These are phyloP conservation scores for Diplodus puntazzo DNA, from an alignment of 2,797 vertebrate genomes.

Conservation along the genomic window DNA sequence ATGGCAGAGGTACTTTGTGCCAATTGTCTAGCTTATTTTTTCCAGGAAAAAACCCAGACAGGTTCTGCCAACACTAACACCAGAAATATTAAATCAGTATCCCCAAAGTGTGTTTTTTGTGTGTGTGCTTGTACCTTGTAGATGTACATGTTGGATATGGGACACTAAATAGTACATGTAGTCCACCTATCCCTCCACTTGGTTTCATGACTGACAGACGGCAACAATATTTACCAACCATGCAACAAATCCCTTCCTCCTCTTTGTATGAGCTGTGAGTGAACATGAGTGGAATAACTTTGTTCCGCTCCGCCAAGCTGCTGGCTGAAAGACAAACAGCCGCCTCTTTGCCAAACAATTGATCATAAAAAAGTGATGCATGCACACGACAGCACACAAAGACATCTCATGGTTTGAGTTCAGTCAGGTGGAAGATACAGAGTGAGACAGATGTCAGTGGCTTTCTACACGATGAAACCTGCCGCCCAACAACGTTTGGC, in stretches of 20 bases:
- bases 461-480: constrained; percentile 61
- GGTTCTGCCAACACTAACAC: constrained; percentile 19
- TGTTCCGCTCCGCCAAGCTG: constrained; percentile 61
- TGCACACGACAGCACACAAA: constrained; percentile 53
- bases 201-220: constrained; percentile 61
- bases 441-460: constrained; percentile 76
- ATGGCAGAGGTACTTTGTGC: too few relatives aligned
- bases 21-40: too few relatives aligned
- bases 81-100: constrained; percentile 13
- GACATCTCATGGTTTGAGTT: constrained; percentile 58
- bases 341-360: constrained; percentile 67
- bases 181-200: constrained; percentile 17
- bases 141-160: constrained; percentile 59
- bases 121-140: constrained; percentile 8
- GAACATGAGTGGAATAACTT: constrained; percentile 77
- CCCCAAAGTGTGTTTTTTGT: not conserved
- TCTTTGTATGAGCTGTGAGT: constrained; percentile 61
- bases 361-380: constrained; percentile 61
- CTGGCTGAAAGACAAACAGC: constrained; percentile 76
- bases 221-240: constrained; percentile 70
- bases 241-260: constrained; percentile 42
- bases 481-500: constrained; percentile 47
- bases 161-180: constrained; percentile 24
- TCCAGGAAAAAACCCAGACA: not conserved
- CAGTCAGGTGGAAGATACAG: constrained; percentile 77